Percentiles rank a stretch among this genome's conserved stretches.
These are phyloP conservation scores for Dolichoris vasculosae DNA, from an alignment of 1,140 invertebrate species.

Conservation along the genomic window DNA sequence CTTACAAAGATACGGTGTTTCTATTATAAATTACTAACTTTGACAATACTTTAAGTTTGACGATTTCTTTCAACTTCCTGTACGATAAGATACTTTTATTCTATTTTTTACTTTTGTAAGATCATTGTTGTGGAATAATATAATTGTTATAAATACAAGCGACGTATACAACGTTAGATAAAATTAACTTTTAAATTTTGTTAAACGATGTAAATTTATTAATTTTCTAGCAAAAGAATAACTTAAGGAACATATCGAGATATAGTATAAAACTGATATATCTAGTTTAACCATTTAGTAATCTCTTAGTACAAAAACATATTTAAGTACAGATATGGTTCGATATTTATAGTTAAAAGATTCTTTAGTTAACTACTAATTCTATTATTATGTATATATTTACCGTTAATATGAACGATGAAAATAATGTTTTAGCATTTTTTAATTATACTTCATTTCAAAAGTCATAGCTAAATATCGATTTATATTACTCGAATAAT, in stretches of 20 bases:
- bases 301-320: too few relatives aligned
- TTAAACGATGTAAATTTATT: slow-evolving; percentile 17
- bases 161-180: neutral
- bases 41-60: neutral
- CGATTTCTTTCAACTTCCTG: neutral
- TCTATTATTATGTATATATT: too few relatives aligned
- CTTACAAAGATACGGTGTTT: neutral
- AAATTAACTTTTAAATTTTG: neutral
- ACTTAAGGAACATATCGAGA: neutral
- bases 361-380: too few relatives aligned
- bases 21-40: neutral
- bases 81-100: neutral
- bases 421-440: neutral
- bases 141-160: neutral
- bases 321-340: neutral
- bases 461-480: too few relatives aligned
- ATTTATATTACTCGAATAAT: too few relatives aligned
- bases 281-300: too few relatives aligned
- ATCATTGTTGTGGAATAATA: neutral
- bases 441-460: too few relatives aligned
- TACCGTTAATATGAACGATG: neutral
- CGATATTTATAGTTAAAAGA: neutral
- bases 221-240: neutral
- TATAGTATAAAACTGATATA: too few relatives aligned
- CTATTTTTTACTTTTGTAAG: neutral